Conservation (phyloP, 1,140 invertebrate genomes). For the Drosophila sechellia region DNA sequence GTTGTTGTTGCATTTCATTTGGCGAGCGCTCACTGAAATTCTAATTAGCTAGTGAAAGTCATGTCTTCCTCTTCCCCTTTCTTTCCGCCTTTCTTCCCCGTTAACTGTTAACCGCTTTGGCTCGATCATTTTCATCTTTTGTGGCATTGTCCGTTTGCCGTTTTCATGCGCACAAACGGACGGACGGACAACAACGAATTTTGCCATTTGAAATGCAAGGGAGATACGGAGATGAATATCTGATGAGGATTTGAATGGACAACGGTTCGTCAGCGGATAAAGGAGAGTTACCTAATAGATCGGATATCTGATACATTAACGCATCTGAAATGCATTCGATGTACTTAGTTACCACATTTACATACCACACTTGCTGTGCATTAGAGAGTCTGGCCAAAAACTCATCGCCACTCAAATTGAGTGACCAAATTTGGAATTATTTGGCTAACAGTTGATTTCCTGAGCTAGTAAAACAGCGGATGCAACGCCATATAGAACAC, state of each 20-base stretch:
- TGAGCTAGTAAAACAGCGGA: conserved; percentile 64
- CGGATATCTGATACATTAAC: background rate
- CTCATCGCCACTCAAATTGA: conserved; percentile 35
- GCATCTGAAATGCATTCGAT: too few species aligned
- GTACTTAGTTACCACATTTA: conserved; percentile 25
- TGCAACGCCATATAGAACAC: conserved; percentile 60
- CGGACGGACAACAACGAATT: conserved; percentile 11
- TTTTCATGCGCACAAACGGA: conserved; percentile 22
- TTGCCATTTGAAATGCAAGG: conserved; percentile 35
- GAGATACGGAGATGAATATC: conserved; percentile 28
- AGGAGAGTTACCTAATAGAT: conserved; percentile 38
- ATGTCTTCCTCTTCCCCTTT: conserved; percentile 1
- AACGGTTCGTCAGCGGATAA: conserved; percentile 20
- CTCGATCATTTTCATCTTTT: conserved; percentile 49
- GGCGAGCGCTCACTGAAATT: conserved; percentile 61
- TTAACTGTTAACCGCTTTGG: conserved; percentile 41
- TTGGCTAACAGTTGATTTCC: conserved; percentile 38
- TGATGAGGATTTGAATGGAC: conserved; percentile 30
- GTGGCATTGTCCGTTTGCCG: conserved; percentile 25
- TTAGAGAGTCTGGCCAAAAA: conserved; percentile 4
- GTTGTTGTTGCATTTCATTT: conserved; percentile 45
- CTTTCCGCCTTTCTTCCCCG: conserved; percentile 1
- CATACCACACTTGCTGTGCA: conserved; percentile 36
- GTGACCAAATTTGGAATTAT: conserved; percentile 45
- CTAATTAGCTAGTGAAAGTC: conserved; percentile 78